Evolutionary conservation across 2,888 invertebrate genomes (phyloP).

Genomic region (Ischnura elegans): DNA sequence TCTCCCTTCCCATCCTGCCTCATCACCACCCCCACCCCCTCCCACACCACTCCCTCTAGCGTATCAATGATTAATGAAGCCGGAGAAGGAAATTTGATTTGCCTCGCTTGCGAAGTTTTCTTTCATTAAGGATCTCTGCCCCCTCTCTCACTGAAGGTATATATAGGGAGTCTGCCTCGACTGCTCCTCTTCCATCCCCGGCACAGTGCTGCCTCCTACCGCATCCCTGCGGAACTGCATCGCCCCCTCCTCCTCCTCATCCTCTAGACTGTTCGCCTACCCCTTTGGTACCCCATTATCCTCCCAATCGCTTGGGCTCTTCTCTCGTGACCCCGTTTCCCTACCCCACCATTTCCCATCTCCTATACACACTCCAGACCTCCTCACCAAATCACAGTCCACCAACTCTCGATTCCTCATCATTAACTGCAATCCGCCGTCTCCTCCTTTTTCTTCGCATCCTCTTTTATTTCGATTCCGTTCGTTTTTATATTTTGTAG

Average conservation of each 20-base stretch:
- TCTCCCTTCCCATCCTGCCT: no score
- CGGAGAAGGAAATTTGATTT: slow-evolving; percentile 11
- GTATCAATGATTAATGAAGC: slow-evolving; percentile 17
- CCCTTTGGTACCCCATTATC: no score
- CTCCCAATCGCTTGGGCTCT: background rate
- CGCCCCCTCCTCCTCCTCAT: no score
- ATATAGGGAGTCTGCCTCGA: background rate
- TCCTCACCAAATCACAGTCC: no score
- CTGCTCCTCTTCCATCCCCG: background rate
- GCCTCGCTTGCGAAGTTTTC: slow-evolving; percentile 17
- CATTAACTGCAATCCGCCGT: no score
- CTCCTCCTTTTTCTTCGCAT: background rate
- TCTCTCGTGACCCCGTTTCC: background rate
- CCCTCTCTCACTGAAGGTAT: background rate
- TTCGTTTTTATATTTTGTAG: background rate
- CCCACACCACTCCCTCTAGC: background rate
- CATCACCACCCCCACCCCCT: background rate
- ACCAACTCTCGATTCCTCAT: no score
- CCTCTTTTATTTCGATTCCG: background rate
- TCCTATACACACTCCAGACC: background rate
- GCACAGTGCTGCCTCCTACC: no score
- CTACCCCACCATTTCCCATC: background rate
- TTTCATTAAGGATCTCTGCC: background rate
- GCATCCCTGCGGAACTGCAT: no score
- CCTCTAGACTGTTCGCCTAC: no score